Conservation (phyloP, 2,888 invertebrate genomes). For the Eurytoma californica region DNA sequence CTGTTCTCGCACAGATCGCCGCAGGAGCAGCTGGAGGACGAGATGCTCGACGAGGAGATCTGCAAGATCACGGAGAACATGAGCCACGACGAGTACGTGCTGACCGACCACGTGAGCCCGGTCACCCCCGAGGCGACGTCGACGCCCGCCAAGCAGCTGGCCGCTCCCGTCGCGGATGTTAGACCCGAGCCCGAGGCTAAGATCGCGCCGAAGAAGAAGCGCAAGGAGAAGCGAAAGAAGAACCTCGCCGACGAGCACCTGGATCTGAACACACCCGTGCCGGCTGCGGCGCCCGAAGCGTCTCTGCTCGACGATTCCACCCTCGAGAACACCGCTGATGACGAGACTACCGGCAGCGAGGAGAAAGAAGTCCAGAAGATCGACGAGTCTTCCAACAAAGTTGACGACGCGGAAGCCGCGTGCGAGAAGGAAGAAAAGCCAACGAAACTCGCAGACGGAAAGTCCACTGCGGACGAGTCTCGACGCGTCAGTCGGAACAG, state of each 20-base stretch:
- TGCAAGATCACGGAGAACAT: conserved; percentile 74
- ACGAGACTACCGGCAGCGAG: background rate
- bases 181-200: background rate
- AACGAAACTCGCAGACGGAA: conserved; percentile 13
- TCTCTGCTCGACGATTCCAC: background rate
- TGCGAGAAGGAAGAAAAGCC: conserved; percentile 26
- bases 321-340: background rate
- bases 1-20: conserved; percentile 46
- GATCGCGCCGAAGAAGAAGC: conserved; percentile 50
- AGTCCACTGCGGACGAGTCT: background rate
- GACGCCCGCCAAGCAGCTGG: conserved; percentile 57
- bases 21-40: conserved; percentile 68
- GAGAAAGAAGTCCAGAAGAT: background rate
- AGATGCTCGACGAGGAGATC: conserved; percentile 72
- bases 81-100: conserved; percentile 73
- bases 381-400: background rate
- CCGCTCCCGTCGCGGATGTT: conserved; percentile 6
- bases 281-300: background rate
- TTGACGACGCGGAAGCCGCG: background rate
- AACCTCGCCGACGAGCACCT: conserved; percentile 68
- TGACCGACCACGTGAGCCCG: conserved; percentile 71
- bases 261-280: conserved; percentile 58
- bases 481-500: conserved; percentile 39
- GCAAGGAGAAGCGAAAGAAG: conserved; percentile 60
- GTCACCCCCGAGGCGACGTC: conserved; percentile 62